Evolutionary conservation across 1,140 invertebrate species (phyloP).

Genomic region (Drosophila ercepeae): DNA sequence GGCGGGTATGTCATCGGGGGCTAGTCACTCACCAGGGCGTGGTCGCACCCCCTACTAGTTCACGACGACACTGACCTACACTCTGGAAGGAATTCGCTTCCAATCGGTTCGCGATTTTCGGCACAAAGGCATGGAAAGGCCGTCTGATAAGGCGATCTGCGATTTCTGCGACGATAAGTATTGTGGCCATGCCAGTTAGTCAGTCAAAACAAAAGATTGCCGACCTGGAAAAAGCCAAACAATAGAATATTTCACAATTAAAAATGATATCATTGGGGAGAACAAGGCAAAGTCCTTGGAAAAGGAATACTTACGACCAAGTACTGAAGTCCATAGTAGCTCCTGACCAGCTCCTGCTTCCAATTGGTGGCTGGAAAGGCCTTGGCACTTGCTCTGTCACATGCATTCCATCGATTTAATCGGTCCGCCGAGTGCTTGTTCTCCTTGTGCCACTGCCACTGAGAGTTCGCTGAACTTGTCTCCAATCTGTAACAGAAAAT

Average conservation of each 20-base stretch:
- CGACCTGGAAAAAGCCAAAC: background rate
- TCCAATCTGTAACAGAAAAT: slow-evolving; percentile 2
- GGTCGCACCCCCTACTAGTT: slow-evolving; percentile 7
- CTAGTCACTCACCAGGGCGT: slow-evolving; percentile 7
- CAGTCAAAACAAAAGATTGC: slow-evolving; percentile 22
- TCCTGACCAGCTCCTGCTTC: too few species aligned
- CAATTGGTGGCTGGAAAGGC: too few species aligned
- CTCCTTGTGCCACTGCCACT: slow-evolving; percentile 20
- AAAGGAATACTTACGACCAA: too few species aligned
- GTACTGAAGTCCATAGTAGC: too few species aligned
- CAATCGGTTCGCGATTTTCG: background rate
- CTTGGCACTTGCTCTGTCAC: slow-evolving; percentile 12
- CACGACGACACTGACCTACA: slow-evolving; percentile 34
- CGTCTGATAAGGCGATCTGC: slow-evolving; percentile 11
- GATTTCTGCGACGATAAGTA: too few species aligned
- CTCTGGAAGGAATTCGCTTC: background rate
- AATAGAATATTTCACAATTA: background rate
- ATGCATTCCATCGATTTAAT: too few species aligned
- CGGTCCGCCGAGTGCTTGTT: too few species aligned
- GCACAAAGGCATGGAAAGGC: slow-evolving; percentile 14
- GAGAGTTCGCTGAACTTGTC: slow-evolving; percentile 39
- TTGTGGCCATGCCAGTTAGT: too few species aligned
- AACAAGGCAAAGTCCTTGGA: background rate
- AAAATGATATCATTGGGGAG: background rate
- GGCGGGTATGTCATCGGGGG: slow-evolving; percentile 24